Base-by-base conservation (phyloP, 1,140 invertebrate species). In the Campodea augens region DNA sequence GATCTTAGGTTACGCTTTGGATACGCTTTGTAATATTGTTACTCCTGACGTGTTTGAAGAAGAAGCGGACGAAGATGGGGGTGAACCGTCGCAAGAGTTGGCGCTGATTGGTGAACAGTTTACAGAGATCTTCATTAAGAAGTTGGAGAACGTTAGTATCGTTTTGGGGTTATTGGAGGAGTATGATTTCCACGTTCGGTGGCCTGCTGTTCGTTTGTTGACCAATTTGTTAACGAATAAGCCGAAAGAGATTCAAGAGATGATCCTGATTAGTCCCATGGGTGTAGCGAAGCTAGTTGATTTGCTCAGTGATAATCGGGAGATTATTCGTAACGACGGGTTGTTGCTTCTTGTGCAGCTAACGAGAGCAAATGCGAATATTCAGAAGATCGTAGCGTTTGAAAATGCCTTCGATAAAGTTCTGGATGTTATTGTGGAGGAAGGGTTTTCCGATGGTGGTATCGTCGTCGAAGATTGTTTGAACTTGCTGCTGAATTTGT, bases 301-400 rank as follows among this genome's bases (percentile, higher is more conserved):
- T 65, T 66, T 98, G 4, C 65, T 99, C 12, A 74, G 76, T 21
- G 95, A 98, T 54, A 85, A 75, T 46, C 71, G 92, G 57, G 95
- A 99, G 74, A 83, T 98, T 4, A 87, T 99, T 32, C 67, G 95
- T 48, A 99, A 98, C 65, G 89, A 97, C 68, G 86, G 77, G 1
- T 64, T 99, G 12, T 63, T 98, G 4, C 64, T 98, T n/a, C 66
- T 99, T 0, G 87, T 86, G 50, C 81, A 92, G 57, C 64, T 99
- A 40, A 97, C 91, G 0, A 90, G 90, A 66, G 79, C 80, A 4
- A 98, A 98, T 69, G 83, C 89, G 0, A 96, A 96, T 61, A 92
- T 99, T 54, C 96, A 99, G 62, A 98, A 99, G 67, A 97, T 99
- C 56, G 90, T 99, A 3, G 95, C 92, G 0, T 99, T 98, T 68